phyloP scores from a whole-genome alignment of 92 coral and sea anemone genomes.

The Parazoanthus atlanticus region DNA sequence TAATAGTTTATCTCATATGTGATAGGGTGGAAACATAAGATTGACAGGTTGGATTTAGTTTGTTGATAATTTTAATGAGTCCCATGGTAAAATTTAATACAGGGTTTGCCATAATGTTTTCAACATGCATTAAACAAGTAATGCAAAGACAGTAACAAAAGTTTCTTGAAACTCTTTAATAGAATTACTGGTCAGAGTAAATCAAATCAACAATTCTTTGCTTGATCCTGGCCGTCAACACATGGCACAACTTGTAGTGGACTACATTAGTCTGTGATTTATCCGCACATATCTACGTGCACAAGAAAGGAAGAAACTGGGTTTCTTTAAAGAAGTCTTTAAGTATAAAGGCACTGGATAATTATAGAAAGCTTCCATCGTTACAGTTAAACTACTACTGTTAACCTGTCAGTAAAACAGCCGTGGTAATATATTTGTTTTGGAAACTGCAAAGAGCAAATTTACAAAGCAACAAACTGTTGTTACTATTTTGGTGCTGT shows the following conservation, averaged over 20 bases:
- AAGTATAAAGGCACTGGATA: not conserved
- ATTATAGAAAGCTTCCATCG: not conserved
- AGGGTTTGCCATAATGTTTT: not conserved
- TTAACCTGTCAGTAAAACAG: not conserved
- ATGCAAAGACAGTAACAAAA: not conserved
- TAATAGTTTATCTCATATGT: conserved; percentile 7
- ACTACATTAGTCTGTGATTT: not conserved
- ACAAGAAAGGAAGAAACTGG: conserved; percentile 8
- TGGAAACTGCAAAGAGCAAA: not conserved
- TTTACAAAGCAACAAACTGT: not conserved
- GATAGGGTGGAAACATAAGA: not conserved
- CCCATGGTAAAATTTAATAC: not conserved
- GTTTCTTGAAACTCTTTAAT: conserved; percentile 17
- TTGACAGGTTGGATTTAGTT: conserved; percentile 15
- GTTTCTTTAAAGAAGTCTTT: not conserved
- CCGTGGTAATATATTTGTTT: not conserved
- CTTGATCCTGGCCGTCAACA: conserved; percentile 8
- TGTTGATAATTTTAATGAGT: conserved; percentile 1
- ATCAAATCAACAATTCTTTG: not conserved
- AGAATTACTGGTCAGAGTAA: not conserved
- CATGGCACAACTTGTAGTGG: not conserved
- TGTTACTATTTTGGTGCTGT: not conserved
- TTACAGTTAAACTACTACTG: not conserved
- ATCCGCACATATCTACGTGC: not conserved
- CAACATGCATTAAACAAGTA: not conserved